A percentile compares a stretch with the other conserved stretches of the same genome.
phyloP scores from a whole-genome alignment of 2,797 vertebrate genomes.

The Typhlichthys subterraneus region DNA sequence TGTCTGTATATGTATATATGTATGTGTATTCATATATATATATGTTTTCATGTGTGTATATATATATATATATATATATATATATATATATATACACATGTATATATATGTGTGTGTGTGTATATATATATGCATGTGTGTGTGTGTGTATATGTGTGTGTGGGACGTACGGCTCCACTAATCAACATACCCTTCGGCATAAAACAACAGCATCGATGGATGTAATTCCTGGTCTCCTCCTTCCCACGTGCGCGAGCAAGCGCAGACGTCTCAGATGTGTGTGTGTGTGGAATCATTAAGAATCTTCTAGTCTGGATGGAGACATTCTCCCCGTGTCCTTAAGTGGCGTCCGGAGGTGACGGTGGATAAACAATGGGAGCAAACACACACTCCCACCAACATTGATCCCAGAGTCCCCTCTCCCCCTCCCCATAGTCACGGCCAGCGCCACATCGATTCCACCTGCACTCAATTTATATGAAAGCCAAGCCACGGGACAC shows the following conservation, averaged over 20 bases:
- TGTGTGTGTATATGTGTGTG: neutral
- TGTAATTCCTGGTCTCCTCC: slow-evolving; percentile 35
- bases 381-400: slow-evolving; percentile 76
- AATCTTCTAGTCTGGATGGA: slow-evolving; percentile 52
- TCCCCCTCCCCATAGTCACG: slow-evolving; percentile 39
- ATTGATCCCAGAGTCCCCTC: slow-evolving; percentile 63
- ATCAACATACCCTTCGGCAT: slow-evolving; percentile 42
- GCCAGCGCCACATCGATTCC: slow-evolving; percentile 73
- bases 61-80: no score
- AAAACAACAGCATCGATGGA: slow-evolving; percentile 31
- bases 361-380: slow-evolving; percentile 75
- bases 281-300: slow-evolving; percentile 50
- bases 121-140: no score
- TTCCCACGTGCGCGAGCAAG: neutral
- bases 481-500: slow-evolving; percentile 34
- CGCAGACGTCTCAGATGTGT: slow-evolving; percentile 36
- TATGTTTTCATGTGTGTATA: no score
- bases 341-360: slow-evolving; percentile 63
- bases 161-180: slow-evolving; percentile 42
- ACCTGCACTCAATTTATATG: slow-evolving; percentile 77
- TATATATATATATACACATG: no score
- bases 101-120: no score
- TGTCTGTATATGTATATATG: no score
- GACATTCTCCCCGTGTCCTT: slow-evolving; percentile 69
- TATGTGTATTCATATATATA: no score